Percentiles rank a stretch among this genome's conserved stretches.
Conservation (phyloP, 2,888 invertebrate species). For the Dusona sp. region DNA sequence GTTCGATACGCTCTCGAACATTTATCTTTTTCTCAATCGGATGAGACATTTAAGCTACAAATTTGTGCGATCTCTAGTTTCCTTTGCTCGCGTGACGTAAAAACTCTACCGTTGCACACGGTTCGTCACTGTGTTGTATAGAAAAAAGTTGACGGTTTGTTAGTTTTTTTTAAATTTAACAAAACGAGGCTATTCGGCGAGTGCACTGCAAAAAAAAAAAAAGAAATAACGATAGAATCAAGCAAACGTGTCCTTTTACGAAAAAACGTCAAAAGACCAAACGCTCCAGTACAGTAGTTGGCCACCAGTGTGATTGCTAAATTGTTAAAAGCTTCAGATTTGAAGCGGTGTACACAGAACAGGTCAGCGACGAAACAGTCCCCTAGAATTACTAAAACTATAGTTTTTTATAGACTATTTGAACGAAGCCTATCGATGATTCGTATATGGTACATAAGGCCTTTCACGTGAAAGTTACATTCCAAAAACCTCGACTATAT, state of each 20-base stretch:
- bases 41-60: background rate
- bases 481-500: background rate
- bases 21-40: background rate
- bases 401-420: conserved; percentile 10
- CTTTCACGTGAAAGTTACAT: background rate
- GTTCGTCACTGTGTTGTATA: background rate
- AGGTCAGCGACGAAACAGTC: conserved; percentile 33
- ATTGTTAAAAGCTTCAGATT: conserved; percentile 32
- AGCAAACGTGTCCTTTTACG: conserved; percentile 20
- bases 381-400: conserved; percentile 42
- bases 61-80: background rate
- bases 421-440: conserved; percentile 25
- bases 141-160: background rate
- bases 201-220: conserved; percentile 21
- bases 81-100: background rate
- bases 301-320: conserved; percentile 38
- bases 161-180: background rate
- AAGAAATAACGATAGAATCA: conserved; percentile 26
- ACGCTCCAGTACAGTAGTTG: conserved; percentile 6
- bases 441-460: background rate
- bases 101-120: background rate
- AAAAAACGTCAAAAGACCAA: conserved; percentile 3
- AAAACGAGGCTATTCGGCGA: conserved; percentile 47
- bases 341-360: conserved; percentile 14
- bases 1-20: background rate